Base-by-base conservation (phyloP, 2,888 invertebrate genomes). In the Dynastes grantii region DNA sequence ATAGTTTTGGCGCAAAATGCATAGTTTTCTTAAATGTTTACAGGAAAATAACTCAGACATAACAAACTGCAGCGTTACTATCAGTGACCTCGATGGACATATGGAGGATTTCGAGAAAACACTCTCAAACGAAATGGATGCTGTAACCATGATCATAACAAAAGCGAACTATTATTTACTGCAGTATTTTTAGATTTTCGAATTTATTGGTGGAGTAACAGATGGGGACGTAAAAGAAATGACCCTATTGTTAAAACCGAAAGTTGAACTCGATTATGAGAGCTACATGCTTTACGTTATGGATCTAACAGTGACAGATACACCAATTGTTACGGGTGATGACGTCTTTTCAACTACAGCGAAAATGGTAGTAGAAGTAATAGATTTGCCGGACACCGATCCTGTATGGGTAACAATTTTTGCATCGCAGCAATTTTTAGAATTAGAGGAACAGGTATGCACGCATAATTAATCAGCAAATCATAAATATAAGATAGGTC, bases 341-440 rank as follows among this genome's bases (percentile, higher is more conserved):
- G n/a, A 1, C 6, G 2, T 49, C 13, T 8, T n/a, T 27, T 11
- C 29, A 49, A 29, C 11, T 22, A 51, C 11, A 1, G 88, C 89
- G 2, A 88, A 89, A 0, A 84, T 90, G 78, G 90, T 92, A 86
- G 89, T 92, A 2, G 89, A 90, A 88, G 92, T 92, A 2, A 86
- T 88, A 53, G 92, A 92, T 83, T 88, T 92, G 76, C 90, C 92
- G 77, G 90, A 90, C 81, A 88, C 90, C 8, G 88, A 89, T 0
- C 92, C 92, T 6, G 88, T 89, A 3, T 92, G 92, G 92, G 86
- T 89, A 40, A 89, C 89, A 81, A 90, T 91, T 79, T 91, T 91
- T 78, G 90, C 91, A 0, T 90, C 91, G 2, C 90, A 90, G 82
- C 90, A 90, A 84, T 91, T 92, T 79, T 85, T 90, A 27, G 92